phyloP scores from a whole-genome alignment of 2,888 invertebrate species.

The Tetropium fuscum region DNA sequence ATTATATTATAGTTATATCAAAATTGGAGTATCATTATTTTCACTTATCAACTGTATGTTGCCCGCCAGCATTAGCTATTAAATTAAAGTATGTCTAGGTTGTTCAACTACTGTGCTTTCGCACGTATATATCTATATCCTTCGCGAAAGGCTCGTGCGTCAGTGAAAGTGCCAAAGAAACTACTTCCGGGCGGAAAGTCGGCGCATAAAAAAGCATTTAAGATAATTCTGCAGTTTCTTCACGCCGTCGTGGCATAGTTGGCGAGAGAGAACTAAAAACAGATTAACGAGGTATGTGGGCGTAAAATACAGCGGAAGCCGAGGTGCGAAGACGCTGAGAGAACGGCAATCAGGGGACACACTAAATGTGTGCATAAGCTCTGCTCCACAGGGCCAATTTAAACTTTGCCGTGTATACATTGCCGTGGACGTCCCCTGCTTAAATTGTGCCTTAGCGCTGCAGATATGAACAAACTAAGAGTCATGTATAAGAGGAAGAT shows the following conservation, averaged over 20 bases:
- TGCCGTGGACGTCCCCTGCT: conserved; percentile 3
- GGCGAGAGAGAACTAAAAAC: conserved; percentile 11
- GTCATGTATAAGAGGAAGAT: conserved; percentile 3
- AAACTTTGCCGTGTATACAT: conserved; percentile 19
- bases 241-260: background rate
- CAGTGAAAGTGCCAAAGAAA: too few relatives aligned
- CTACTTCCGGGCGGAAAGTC: conserved; percentile 1
- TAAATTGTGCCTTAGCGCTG: conserved; percentile 13
- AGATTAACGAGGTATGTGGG: conserved; percentile 9
- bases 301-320: background rate
- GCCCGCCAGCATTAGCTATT: too few relatives aligned
- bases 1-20: too few relatives aligned
- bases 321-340: conserved; percentile 21
- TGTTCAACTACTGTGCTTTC: too few relatives aligned
- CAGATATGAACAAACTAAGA: conserved; percentile 19
- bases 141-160: too few relatives aligned
- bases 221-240: background rate
- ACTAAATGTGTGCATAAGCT: conserved; percentile 13
- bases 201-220: conserved; percentile 1
- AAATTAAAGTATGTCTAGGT: too few relatives aligned
- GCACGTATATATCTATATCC: too few relatives aligned
- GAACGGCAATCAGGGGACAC: conserved; percentile 5
- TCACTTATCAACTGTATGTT: too few relatives aligned
- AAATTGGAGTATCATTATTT: too few relatives aligned
- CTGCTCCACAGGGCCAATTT: conserved; percentile 13